Conservation (phyloP, 1,140 invertebrate species). For the Brachystomella parvula region DNA sequence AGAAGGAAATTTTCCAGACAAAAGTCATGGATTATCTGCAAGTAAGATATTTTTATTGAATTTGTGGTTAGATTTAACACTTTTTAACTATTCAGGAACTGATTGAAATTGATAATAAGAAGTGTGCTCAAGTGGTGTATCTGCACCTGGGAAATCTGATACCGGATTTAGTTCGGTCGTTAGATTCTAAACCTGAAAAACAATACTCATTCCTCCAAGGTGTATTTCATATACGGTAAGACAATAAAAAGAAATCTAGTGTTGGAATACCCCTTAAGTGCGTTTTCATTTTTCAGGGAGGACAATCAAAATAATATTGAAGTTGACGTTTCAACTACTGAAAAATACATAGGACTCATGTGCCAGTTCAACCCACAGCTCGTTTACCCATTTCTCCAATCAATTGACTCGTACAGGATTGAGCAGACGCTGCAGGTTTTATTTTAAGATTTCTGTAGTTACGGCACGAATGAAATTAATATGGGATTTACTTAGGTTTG, state of each 20-base stretch:
- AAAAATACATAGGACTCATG: constrained; percentile 60
- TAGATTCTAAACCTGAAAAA: constrained; percentile 44
- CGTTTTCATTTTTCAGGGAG: constrained; percentile 37
- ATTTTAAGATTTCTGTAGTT: constrained; percentile 6
- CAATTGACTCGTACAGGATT: constrained; percentile 45
- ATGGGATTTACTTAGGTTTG: constrained; percentile 43
- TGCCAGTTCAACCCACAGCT: constrained; percentile 53
- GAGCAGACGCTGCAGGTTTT: constrained; percentile 45
- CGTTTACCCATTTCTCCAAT: constrained; percentile 46
- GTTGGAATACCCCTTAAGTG: neutral
- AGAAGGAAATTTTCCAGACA: constrained; percentile 33
- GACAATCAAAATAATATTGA: constrained; percentile 39
- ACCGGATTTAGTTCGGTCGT: constrained; percentile 40
- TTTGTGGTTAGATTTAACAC: neutral
- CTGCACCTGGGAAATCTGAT: constrained; percentile 38
- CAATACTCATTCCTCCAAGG: constrained; percentile 56
- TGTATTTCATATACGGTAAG: constrained; percentile 50
- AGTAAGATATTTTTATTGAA: constrained; percentile 16
- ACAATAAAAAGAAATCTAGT: neutral
- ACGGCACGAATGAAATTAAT: no score
- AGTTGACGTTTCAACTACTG: constrained; percentile 50
- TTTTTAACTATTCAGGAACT: constrained; percentile 41
- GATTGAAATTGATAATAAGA: constrained; percentile 46
- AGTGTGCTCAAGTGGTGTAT: constrained; percentile 40
- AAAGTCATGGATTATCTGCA: constrained; percentile 27